These are phyloP conservation scores for Drosophila tristis DNA, from an alignment of 1,140 invertebrate species.

Conservation along the genomic window DNA sequence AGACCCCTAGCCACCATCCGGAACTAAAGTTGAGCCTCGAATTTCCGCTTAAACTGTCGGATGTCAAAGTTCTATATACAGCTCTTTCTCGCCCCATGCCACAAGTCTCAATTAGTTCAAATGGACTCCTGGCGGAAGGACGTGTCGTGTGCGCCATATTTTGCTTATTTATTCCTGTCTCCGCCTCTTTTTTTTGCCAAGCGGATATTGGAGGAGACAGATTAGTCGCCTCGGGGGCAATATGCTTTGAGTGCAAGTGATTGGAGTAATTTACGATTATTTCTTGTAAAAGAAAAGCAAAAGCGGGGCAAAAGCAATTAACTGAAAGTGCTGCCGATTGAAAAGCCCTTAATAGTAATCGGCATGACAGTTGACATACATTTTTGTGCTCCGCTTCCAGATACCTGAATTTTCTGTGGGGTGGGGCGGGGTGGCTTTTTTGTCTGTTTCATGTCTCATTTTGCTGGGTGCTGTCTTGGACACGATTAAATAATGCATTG, in stretches of 20 bases:
- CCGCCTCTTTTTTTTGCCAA: background rate
- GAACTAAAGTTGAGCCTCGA: background rate
- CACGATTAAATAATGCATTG: conserved; percentile 64
- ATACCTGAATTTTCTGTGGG: no score
- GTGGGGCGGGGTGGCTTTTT: no score
- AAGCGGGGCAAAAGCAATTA: no score
- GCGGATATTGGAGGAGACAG: background rate
- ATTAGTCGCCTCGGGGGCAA: background rate
- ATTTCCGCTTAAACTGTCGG: conserved; percentile 11
- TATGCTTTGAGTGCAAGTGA: background rate
- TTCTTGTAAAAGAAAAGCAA: no score
- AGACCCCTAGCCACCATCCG: background rate
- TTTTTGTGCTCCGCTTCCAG: no score
- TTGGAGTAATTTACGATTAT: no score
- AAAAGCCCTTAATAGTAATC: no score
- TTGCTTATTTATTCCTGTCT: conserved; percentile 17
- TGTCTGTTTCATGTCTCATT: background rate
- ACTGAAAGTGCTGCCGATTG: no score
- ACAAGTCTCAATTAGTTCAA: conserved; percentile 68
- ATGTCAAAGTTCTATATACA: no score
- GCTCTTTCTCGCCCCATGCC: background rate
- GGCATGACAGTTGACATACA: no score
- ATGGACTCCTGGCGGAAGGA: conserved; percentile 49
- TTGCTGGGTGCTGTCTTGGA: conserved; percentile 25
- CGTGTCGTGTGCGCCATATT: conserved; percentile 52